A percentile compares a stretch with the other conserved stretches of the same genome.
These are phyloP conservation scores for Melanophora roralis DNA, from an alignment of 2,888 invertebrate species.

Conservation along the genomic window DNA sequence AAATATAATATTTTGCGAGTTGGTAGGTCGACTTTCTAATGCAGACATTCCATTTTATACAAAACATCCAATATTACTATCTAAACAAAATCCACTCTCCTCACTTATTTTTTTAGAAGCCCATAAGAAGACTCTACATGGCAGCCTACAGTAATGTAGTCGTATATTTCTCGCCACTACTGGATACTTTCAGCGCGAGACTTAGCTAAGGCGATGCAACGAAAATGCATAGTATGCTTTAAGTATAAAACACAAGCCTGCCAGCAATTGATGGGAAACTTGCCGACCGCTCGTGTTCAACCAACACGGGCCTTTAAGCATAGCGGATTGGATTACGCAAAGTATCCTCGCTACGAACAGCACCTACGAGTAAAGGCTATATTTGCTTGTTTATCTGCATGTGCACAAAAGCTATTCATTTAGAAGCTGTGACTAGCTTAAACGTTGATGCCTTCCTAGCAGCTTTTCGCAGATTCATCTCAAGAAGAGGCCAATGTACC, in stretches of 20 bases:
- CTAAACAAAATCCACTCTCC: constrained; percentile 48
- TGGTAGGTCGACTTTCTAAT: constrained; percentile 43
- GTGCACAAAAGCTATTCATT: constrained; percentile 39
- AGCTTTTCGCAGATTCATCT: constrained; percentile 11
- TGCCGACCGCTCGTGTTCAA: constrained; percentile 42
- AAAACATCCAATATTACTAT: constrained; percentile 42
- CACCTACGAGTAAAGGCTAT: constrained; percentile 26
- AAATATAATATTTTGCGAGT: constrained; percentile 26
- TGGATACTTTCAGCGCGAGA: constrained; percentile 39
- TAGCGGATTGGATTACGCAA: constrained; percentile 63
- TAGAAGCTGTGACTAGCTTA: neutral
- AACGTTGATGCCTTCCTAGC: constrained; percentile 24
- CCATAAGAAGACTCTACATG: constrained; percentile 44
- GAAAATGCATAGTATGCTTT: constrained; percentile 34
- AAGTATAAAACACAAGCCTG: constrained; percentile 19
- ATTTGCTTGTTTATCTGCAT: constrained; percentile 45
- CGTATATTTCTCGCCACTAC: constrained; percentile 36
- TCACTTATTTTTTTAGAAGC: constrained; percentile 34
- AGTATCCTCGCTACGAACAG: constrained; percentile 16
- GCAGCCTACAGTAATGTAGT: constrained; percentile 36
- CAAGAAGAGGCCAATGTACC: constrained; percentile 5
- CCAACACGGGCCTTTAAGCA: constrained; percentile 48
- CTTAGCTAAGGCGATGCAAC: constrained; percentile 27
- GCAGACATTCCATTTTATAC: neutral
- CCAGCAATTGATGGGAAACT: constrained; percentile 46